Percentiles rank a stretch among this genome's conserved stretches.
Conservation (phyloP, 1,140 invertebrate species). For the Ylistrum balloti region DNA sequence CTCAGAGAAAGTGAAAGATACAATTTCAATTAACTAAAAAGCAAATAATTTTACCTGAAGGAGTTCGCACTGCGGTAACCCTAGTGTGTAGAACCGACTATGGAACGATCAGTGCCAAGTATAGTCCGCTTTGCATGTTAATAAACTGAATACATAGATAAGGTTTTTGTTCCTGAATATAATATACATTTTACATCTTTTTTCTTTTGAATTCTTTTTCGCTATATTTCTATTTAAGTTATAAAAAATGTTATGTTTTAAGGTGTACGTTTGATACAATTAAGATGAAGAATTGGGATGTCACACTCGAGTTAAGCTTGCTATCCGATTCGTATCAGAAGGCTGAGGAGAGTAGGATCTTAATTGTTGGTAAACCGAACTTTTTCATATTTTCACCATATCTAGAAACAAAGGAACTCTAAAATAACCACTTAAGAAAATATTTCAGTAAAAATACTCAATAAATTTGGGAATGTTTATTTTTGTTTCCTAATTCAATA, state of each 20-base stretch:
- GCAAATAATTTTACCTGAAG: conserved; percentile 1
- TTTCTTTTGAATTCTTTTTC: too few species aligned
- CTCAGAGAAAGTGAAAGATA: conserved; percentile 34
- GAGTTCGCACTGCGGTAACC: not conserved
- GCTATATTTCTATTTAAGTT: too few species aligned
- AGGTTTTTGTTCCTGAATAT: too few species aligned
- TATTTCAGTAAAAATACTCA: not conserved
- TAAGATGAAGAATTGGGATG: too few species aligned
- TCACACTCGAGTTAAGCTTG: too few species aligned
- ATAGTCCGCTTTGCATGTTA: not conserved
- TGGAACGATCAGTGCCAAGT: not conserved
- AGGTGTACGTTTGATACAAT: too few species aligned
- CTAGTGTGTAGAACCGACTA: not conserved
- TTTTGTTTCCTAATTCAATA: too few species aligned
- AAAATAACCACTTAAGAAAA: not conserved
- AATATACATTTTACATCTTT: too few species aligned
- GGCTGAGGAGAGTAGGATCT: not conserved
- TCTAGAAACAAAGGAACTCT: not conserved
- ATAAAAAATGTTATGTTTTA: too few species aligned
- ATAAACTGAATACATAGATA: too few species aligned
- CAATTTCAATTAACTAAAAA: conserved; percentile 27
- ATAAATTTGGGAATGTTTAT: not conserved
- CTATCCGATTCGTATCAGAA: not conserved
- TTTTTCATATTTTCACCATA: not conserved
- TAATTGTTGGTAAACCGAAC: not conserved